phyloP scores from a whole-genome alignment of 2,888 invertebrate species.

The Campoletis raptor region DNA sequence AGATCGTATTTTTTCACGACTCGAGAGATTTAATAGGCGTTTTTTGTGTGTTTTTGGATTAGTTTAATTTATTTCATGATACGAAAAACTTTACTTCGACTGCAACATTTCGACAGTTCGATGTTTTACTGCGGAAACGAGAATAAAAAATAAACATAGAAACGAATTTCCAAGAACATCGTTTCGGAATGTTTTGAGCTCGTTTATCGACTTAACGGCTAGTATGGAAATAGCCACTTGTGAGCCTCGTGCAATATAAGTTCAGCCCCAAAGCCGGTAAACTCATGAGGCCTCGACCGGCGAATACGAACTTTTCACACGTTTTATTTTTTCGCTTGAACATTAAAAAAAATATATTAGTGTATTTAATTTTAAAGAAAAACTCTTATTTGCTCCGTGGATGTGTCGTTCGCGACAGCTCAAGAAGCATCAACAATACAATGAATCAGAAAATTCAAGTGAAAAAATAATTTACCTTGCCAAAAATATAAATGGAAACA shows the following conservation, averaged over 20 bases:
- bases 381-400: neutral
- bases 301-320: neutral
- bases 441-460: neutral
- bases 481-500: neutral
- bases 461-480: neutral
- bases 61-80: neutral
- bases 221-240: conserved; percentile 17
- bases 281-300: neutral
- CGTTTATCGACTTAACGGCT: conserved; percentile 23
- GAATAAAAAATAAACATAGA: neutral
- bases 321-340: neutral
- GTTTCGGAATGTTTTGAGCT: neutral
- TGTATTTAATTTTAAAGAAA: neutral
- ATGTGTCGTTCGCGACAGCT: neutral
- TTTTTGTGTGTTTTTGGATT: neutral
- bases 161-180: neutral
- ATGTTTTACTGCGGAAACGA: neutral
- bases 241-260: conserved; percentile 4
- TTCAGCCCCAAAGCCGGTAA: conserved; percentile 31
- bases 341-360: neutral
- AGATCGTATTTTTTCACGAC: neutral
- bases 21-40: neutral
- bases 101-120: neutral
- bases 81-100: neutral
- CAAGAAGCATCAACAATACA: neutral